Base-by-base conservation (phyloP, 2,888 invertebrate genomes). In the Thecocarcelia acutangulata region DNA sequence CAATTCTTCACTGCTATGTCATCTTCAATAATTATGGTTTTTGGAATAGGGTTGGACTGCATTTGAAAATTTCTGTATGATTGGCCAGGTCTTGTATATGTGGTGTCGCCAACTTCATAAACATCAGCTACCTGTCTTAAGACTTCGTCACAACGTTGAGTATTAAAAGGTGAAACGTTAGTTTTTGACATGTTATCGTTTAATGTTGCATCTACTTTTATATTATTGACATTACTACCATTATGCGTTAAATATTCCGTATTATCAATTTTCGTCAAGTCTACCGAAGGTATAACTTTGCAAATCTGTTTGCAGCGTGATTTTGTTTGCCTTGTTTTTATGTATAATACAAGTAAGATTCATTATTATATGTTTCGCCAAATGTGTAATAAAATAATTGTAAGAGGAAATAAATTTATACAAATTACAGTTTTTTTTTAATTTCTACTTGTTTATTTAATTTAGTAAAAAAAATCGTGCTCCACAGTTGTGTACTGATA, bases 281-380 rank as follows among this genome's bases (percentile, higher is more conserved):
- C 83, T 12, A 83, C 83, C 15, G 84, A 78, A 0, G 85, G 86
- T 6, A 64, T 84, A 13, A 84, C 83, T 63, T 84, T 84, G 56
- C 85, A 85, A 8, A 85, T 69, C 70, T 83, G 80, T 66, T 84
- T 85, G 1, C 50, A 42, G 13, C 13, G n/a, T 2, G 68, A 2
- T 37, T 59, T 73, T 42, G 61, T n/a, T 52, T 44, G 8, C 4
- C 68, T 52, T 28, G 40, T 11, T 33, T 19, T 66, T 12, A 48
- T 48, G 19, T 17, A 33, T 13, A 58, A 13, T 58, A 12, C 8
- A 33, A 33, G 8, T 9, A 33, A 33, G 33, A 24, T 24, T 24
- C 5, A 24, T 24, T 24, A 3, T 24, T 24, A 5, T 24, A 5
- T 24, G 5, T 5, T n/a, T n/a, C n/a, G n/a, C n/a, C n/a, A n/a